Base-by-base conservation (phyloP, 1,140 invertebrate species). In the Calliopsis andreniformis region DNA sequence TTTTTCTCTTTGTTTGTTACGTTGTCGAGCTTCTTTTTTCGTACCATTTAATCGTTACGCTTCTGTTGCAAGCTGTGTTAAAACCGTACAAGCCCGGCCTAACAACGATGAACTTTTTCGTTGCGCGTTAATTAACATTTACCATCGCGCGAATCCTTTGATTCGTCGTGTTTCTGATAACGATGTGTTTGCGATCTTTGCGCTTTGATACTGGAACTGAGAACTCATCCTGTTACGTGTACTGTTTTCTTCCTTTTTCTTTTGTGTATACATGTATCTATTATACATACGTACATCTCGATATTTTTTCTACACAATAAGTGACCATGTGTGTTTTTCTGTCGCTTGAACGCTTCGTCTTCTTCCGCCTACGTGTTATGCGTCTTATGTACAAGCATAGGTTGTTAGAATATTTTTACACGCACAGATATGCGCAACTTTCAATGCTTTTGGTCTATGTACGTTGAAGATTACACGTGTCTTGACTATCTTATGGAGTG, bases 291-390 rank as follows among this genome's bases (percentile, higher is more conserved):
- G 43, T 42, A 55, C n/a, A 49, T 30, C 28, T 71, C 43, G 28
- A 28, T 61, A 76, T 39, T 39, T 39, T 43, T 62, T 62, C 14
- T 72, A 82, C 32, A 82, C 62, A 32, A 64, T 55, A 18, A 73
- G 30, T 42, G 53, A 73, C 43, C 66, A 49, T 68, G 25, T 62
- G 64, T 81, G 25, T 77, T 72, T 73, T 59, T 86, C 76, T 86
- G 42, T 86, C 81, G 86, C 85, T 88, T 88, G 71, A 82, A 62
- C 76, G 86, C 86, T 88, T 89, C 69, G 63, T 83, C 62, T 84
- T 82, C 73, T 79, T 82, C 42, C 62, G 72, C 35, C 32, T 77
- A 80, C 56, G 35, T 78, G 47, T 61, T 53, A 66, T 69, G 42
- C 72, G 35, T 72, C 20, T 55, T 62, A 35, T 59, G 25, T 67